Base-by-base conservation (phyloP, 2,888 invertebrate species). In the Andrena minutula region DNA sequence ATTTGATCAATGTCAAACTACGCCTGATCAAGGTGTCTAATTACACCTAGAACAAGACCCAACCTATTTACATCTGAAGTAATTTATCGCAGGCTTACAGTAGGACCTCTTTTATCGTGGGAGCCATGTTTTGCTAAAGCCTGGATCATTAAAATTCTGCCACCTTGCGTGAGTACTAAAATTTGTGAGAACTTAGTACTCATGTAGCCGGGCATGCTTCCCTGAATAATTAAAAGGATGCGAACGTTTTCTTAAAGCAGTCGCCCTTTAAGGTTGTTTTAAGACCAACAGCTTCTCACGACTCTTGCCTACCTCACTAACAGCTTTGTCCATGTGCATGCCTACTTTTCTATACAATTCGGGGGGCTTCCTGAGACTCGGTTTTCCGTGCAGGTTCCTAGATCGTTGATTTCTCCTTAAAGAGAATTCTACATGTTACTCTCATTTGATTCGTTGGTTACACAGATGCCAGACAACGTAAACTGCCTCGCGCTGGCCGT, bases 401-500 rank as follows among this genome's bases (percentile, higher is more conserved):
- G 56, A 12, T 58, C 73, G 30, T 56, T 56, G 23, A 23, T 10
- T 56, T 56, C 23, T 10, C 51, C 51, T 56, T 23, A 23, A 56
- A 8, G 23, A 16, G 41, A 16, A 41, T 49, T 56, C 26, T 26
- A 26, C 56, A 56, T 56, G 10, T 3, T 53, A 56, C 47, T 70
- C 35, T 70, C n/a, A 82, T 26, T 51, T 61, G 65, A 66, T 75
- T 73, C 72, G 58, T 82, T 82, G 60, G 51, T 82, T 65, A 60
- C 51, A 49, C 83, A 83, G 83, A 83, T 83, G 83, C 82, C 82
- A 74, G 82, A 66, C 82, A 72, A 82, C 82, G 83, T 23, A 53
- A 82, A 75, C 82, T 64, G 66, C 63, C 64, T 28, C 73, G 28
- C 63, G 58, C 63, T 30, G 51, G 10, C 10, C 10, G 53, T 32